A percentile compares a stretch with the other conserved stretches of the same genome.
Evolutionary conservation across 2,113 vertebrate species (phyloP).

Genomic region (Cyphomyrus plagiostoma): DNA sequence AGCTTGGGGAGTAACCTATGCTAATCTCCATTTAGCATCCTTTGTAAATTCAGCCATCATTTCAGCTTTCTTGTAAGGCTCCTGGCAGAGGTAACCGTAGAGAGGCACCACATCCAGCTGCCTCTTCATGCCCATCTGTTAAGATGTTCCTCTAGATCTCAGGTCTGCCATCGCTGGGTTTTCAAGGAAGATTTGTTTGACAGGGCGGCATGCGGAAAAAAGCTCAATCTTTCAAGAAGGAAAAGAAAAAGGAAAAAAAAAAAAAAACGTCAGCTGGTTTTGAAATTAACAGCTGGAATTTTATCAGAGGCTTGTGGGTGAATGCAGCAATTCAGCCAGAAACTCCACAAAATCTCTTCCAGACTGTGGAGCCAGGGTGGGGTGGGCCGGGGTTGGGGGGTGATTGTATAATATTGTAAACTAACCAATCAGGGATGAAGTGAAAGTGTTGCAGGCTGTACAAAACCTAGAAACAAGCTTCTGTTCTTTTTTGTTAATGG

Average conservation of each 20-base stretch:
- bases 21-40: neutral
- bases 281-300: constrained; percentile 37
- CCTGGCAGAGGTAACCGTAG: neutral
- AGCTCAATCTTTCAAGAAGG: constrained; percentile 30
- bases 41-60: neutral
- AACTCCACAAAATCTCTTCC: constrained; percentile 27
- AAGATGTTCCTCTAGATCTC: neutral
- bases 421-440: neutral
- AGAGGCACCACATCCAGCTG: neutral
- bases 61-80: neutral
- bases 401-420: neutral
- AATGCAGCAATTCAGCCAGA: constrained; percentile 42
- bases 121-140: neutral
- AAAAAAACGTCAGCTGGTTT: constrained; percentile 46
- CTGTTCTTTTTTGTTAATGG: neutral
- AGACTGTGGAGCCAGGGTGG: neutral
- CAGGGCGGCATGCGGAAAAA: neutral
- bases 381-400: neutral
- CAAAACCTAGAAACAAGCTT: neutral
- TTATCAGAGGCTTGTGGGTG: constrained; percentile 31
- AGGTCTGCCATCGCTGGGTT: neutral
- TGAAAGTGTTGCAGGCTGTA: neutral
- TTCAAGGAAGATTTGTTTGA: constrained; percentile 1
- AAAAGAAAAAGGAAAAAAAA: neutral
- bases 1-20: neutral